A percentile compares a stretch with the other conserved stretches of the same genome.
These are phyloP conservation scores for Orientallactaga bullata DNA, from an alignment of 2,113 vertebrate species.

Conservation along the genomic window DNA sequence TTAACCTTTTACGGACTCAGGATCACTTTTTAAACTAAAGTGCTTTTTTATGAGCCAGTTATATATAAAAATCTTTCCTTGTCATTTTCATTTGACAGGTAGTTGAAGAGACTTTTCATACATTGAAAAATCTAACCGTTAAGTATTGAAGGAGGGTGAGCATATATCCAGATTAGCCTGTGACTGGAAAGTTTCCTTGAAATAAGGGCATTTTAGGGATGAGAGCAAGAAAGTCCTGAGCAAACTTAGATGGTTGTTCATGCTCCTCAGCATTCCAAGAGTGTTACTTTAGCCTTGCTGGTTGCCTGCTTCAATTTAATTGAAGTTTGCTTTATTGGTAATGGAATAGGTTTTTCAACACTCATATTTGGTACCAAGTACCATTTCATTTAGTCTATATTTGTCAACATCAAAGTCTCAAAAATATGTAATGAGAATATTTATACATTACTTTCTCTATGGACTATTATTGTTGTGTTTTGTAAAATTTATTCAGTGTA, in stretches of 20 bases:
- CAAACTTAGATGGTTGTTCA: neutral
- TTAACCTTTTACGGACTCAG: neutral
- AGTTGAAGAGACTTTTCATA: neutral
- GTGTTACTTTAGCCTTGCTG: neutral
- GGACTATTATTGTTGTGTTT: neutral
- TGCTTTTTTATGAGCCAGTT: neutral
- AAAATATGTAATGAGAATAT: neutral
- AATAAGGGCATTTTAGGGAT: neutral
- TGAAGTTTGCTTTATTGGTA: neutral
- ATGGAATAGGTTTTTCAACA: neutral
- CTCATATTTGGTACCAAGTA: neutral
- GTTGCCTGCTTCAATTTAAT: neutral
- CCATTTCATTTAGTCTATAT: neutral
- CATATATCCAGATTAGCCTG: neutral
- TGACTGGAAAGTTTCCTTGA: neutral
- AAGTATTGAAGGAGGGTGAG: neutral
- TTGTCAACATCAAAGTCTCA: neutral
- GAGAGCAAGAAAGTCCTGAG: neutral
- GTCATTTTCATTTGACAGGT: conserved; percentile 2
- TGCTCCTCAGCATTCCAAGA: neutral
- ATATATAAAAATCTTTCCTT: conserved; percentile 14
- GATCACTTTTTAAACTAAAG: neutral
- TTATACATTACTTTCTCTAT: neutral
- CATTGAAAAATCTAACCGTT: neutral
- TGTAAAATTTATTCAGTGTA: neutral